Base-by-base conservation (phyloP, 1,140 invertebrate species). In the Oscheius sp. region DNA sequence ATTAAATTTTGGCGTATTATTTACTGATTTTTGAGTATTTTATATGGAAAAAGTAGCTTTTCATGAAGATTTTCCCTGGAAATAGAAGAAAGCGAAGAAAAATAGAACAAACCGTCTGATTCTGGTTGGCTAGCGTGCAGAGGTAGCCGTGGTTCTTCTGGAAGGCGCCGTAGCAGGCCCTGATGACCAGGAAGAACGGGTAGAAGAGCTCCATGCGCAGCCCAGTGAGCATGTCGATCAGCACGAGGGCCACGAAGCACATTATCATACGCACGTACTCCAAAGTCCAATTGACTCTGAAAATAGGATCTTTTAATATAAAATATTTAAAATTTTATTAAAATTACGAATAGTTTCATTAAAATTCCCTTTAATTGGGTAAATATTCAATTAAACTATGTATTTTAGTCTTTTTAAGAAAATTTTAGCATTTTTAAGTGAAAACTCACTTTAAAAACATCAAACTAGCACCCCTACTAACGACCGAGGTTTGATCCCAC, bases 161-260 rank as follows among this genome's bases (percentile, higher is more conserved):
- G 86, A 95, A 97, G 75, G 93, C 95, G 87, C 98, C 95, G 88
- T 97, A 94, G 75, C 96, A 91, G 86, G 93, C 96, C 86, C 94
- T 90, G 68, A 97, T 87, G 78, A 98, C 89, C 77, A 98, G 89
- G 93, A 94, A 98, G 87, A 98, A 95, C 55, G 95, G 95, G 93
- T 94, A 98, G 78, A 98, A 89, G 88, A 96, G 97, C 89, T 99
- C 96, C 89, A 98, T 96, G 80, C 95, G 92, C 88, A 98, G 97
- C 87, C 97, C 95, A 85, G 97, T 88, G 87, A 98, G 91, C 86
- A 96, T 96, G 87, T 98, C 95, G 79, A 93, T 93, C 86, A 94
- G 88, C 84, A 99, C 91, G 71, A 98, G 93, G 85, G 94, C 89
- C 76, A 91, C 90, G 95, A 95, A 98, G 86, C 97, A 89, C 86